Conservation (phyloP, 23 tunicate species). For the Pegea sp. region DNA sequence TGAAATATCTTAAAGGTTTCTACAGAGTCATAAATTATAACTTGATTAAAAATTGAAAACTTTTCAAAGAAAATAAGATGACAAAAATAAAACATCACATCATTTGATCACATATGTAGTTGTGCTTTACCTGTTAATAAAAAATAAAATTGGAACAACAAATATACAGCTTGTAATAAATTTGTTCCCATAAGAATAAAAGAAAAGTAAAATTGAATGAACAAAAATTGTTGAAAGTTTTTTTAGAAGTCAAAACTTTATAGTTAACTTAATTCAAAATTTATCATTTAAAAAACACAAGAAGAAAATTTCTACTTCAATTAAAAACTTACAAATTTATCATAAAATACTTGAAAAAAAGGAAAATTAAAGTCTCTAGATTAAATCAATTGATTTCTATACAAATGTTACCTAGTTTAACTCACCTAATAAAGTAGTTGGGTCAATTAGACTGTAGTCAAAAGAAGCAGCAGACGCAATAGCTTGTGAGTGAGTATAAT, state of each 20-base stretch:
- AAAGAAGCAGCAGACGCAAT: conserved; percentile 20
- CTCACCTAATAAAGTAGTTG: conserved; percentile 23
- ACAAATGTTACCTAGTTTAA: neutral
- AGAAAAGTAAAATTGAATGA: neutral
- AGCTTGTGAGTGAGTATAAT: conserved; percentile 40
- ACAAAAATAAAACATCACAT: conserved; percentile 3
- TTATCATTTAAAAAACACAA: no score
- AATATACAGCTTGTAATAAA: neutral
- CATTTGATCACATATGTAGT: conserved; percentile 21
- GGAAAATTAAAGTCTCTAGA: neutral
- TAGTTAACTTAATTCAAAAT: no score
- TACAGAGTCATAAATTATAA: no score
- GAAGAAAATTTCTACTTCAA: no score
- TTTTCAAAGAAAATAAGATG: neutral
- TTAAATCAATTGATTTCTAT: neutral
- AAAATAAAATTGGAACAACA: conserved; percentile 1
- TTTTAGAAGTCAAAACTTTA: no score
- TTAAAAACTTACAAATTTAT: no score
- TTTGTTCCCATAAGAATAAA: neutral
- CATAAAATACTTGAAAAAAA: no score
- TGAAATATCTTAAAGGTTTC: no score
- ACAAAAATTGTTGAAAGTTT: neutral
- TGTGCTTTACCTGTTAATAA: conserved; percentile 65
- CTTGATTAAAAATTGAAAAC: no score
- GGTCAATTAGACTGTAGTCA: conserved; percentile 27